These are phyloP conservation scores for Leptinotarsa defecta DNA, from an alignment of 1,140 invertebrate genomes.

Conservation along the genomic window DNA sequence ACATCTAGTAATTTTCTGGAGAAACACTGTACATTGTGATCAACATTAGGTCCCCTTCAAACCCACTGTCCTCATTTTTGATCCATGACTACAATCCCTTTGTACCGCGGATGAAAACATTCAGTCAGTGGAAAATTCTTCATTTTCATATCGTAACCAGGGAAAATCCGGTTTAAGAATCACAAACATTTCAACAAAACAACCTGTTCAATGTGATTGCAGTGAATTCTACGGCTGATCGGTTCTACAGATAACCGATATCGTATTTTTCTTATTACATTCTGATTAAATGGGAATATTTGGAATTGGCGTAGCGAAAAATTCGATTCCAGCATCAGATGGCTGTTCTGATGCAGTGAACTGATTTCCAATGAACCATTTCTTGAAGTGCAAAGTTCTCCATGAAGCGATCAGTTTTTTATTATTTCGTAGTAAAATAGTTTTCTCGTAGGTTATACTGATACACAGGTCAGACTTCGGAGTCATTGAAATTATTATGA, in stretches of 20 bases:
- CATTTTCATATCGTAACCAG: neutral
- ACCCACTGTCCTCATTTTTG: neutral
- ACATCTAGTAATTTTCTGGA: too few relatives aligned
- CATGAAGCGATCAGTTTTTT: too few relatives aligned
- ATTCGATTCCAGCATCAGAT: conserved; percentile 29
- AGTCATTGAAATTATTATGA: too few relatives aligned
- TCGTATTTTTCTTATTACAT: conserved; percentile 35
- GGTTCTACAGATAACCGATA: conserved; percentile 10
- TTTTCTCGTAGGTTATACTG: too few relatives aligned
- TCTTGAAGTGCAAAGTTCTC: too few relatives aligned
- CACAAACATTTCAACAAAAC: neutral
- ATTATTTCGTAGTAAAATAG: too few relatives aligned
- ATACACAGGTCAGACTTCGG: too few relatives aligned
- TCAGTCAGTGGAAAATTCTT: neutral
- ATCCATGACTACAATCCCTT: neutral
- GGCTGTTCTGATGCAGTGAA: conserved; percentile 4
- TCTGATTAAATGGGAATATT: conserved; percentile 41
- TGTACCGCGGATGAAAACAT: neutral
- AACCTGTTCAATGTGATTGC: neutral
- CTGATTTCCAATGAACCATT: neutral
- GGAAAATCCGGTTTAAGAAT: neutral
- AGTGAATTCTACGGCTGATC: neutral
- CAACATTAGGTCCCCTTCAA: too few relatives aligned
- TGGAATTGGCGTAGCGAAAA: conserved; percentile 41
- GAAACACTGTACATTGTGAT: too few relatives aligned